Evolutionary conservation across 2,888 invertebrate species (phyloP).

Genomic region (Coremacera marginata): DNA sequence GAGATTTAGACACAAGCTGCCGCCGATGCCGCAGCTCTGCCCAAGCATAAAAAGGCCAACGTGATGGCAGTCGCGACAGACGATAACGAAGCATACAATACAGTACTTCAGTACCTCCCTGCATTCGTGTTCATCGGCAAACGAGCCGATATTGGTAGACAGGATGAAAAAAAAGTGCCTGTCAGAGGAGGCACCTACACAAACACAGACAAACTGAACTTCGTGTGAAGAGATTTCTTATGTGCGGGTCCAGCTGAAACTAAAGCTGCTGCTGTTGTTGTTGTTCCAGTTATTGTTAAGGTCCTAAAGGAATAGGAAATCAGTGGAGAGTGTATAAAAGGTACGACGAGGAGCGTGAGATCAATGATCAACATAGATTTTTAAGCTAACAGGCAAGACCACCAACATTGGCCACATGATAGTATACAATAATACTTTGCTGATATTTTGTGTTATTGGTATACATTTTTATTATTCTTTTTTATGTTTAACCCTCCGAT

Average conservation of each 20-base stretch:
- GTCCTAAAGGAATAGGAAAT: slow-evolving; percentile 53
- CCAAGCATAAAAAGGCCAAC: slow-evolving; percentile 21
- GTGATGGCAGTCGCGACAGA: slow-evolving; percentile 31
- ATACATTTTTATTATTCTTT: too few relatives aligned
- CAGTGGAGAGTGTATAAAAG: slow-evolving; percentile 54
- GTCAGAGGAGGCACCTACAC: background rate
- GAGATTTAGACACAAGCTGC: background rate
- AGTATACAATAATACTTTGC: too few relatives aligned
- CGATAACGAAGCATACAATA: slow-evolving; percentile 14
- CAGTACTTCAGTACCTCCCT: too few relatives aligned
- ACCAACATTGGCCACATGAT: slow-evolving; percentile 16
- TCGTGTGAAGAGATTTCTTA: slow-evolving; percentile 49
- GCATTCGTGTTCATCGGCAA: too few relatives aligned
- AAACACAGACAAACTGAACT: slow-evolving; percentile 20
- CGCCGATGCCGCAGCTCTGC: background rate
- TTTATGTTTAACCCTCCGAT: too few relatives aligned
- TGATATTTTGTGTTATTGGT: too few relatives aligned
- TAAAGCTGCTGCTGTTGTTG: slow-evolving; percentile 17
- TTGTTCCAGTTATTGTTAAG: background rate
- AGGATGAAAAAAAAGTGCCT: background rate
- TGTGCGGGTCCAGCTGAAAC: slow-evolving; percentile 29
- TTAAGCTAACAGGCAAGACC: slow-evolving; percentile 3
- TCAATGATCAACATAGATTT: slow-evolving; percentile 1
- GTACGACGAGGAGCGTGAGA: slow-evolving; percentile 51
- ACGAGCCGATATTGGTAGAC: background rate